These are phyloP conservation scores for Xyrichtys novacula DNA, from an alignment of 2,797 vertebrate species.

Conservation along the genomic window DNA sequence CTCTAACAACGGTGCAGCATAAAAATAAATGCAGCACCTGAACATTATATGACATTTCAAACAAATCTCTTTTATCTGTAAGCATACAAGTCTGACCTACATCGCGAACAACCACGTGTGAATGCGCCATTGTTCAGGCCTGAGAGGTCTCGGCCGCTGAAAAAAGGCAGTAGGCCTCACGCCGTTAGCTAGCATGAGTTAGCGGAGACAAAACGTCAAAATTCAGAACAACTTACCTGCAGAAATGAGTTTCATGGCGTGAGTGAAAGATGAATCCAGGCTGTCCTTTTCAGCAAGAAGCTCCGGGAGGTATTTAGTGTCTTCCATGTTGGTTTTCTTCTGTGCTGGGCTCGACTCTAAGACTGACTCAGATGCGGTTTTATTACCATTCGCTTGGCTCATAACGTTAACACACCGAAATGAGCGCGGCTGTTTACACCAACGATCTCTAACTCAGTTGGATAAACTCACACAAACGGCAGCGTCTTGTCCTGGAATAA, in stretches of 20 bases:
- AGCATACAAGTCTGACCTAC: conserved; percentile 9
- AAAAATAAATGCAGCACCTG: accelerated
- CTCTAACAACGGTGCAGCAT: too few species aligned
- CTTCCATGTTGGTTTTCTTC: conserved; percentile 88
- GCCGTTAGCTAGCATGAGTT: background rate
- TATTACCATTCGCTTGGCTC: conserved; percentile 40
- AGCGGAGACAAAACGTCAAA: background rate
- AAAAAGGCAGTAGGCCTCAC: conserved; percentile 21
- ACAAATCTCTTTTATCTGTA: background rate
- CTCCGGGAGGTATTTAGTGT: conserved; percentile 96
- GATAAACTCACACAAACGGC: background rate
- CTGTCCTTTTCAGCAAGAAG: conserved; percentile 98
- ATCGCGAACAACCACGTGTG: conserved; percentile 61
- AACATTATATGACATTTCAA: too few species aligned
- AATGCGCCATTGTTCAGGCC: conserved; percentile 62
- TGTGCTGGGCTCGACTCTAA: conserved; percentile 42
- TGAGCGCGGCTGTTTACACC: too few species aligned
- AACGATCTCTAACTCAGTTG: background rate
- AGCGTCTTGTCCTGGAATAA: accelerated
- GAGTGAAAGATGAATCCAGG: conserved; percentile 95
- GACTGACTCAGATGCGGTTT: conserved; percentile 36
- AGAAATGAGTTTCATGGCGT: conserved; percentile 94
- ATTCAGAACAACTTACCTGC: conserved; percentile 82
- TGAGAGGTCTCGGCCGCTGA: background rate
- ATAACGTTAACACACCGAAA: conserved; percentile 17